Evolutionary conservation across 2,888 invertebrate genomes (phyloP), one percentile per base, ranked within the genome.

Genomic region (Latrodectus hesperus): DNA sequence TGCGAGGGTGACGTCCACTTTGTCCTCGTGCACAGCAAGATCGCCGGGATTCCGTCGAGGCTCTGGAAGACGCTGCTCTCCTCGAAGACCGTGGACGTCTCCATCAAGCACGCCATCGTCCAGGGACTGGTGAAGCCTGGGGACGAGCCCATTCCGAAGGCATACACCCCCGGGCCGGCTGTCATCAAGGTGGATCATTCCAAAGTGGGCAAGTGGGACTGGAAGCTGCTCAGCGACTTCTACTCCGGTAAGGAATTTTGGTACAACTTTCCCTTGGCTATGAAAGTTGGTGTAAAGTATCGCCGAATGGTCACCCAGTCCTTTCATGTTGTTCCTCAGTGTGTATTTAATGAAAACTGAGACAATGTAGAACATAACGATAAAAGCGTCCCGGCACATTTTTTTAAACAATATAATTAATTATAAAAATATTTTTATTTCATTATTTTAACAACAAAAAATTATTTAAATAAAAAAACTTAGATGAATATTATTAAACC

Each of bases 141-240:
- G 0, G 38, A 22, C 9, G 79, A 75, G 9, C 49, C 51, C 14
- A 68, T 88, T 10, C 84, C 84, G 1, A 55, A 80, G 12, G 78
- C 70, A 5, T 75, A 60, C 11, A 82, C 83, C 0, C 53, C 88
- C 8, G 84, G 83, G 52, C 26, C 55, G 9, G 88, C 83, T 3
- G 79, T 79, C n/a, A 88, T 88, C 16, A 88, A 88, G 22, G 12
- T 88, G 9, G 88, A 77, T 26, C 83, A 88, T 53, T 49, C 75
- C 9, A 88, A 71, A 67, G 79, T 88, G 11, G 65, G 10, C 1
- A 60, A 79, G 9, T 88, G 74, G 75, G 79, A 84, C 51, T 88
- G 88, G 88, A 80, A 53, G 60, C 75, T 80, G 14, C 51, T 88
- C 6, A 68, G 22, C 8, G 79, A 79, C 4, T 82, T 88, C 49